Evolutionary conservation across 2,888 invertebrate species (phyloP), one percentile per base, ranked within the genome.

Genomic region (Formica aserva): DNA sequence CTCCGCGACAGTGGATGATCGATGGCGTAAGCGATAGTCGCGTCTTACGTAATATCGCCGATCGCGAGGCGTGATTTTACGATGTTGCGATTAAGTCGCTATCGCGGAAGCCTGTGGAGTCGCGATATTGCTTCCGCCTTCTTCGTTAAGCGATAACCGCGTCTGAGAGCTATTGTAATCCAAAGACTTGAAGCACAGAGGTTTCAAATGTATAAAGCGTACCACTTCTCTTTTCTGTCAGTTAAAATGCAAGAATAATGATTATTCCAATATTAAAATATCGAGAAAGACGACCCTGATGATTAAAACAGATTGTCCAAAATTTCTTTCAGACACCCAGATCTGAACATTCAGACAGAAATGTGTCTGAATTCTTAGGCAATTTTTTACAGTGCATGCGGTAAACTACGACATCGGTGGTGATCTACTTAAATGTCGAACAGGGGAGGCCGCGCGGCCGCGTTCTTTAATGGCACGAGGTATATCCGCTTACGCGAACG

Each of bases 61-160:
- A 78, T 71, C 78, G 78, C 22, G 60, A 55, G 41, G 22, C 41
- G 45, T 22, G 71, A 60, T 41, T 71, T 60, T 60, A 60, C 26
- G 60, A 72, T 41, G 13, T n/a, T 13, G 72, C 72, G 72, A 80
- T 80, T 62, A 48, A n/a, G 5, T 41, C 15, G n/a, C 45, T 67
- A 48, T 67, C 67, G 69, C 45, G 22, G 15, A 45, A 18, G 26
- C 13, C 26, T 26, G 4, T 6, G 1, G 22, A 60, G 29, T 57
- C 5, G 26, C 45, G 13, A 22, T 62, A 60, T 48, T 13, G 60
- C 78, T 72, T 80, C 78, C 78, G 78, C 45, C 78, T 62, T 71
- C 35, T 29, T 72, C n/a, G 60, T 60, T 29, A 48, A 62, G 26
- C 72, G 60, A 62, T 71, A 80, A 62, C 26, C 66, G 13, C 52